Conservation (phyloP, 2,888 invertebrate species). For the Cryptus viduatorius region DNA sequence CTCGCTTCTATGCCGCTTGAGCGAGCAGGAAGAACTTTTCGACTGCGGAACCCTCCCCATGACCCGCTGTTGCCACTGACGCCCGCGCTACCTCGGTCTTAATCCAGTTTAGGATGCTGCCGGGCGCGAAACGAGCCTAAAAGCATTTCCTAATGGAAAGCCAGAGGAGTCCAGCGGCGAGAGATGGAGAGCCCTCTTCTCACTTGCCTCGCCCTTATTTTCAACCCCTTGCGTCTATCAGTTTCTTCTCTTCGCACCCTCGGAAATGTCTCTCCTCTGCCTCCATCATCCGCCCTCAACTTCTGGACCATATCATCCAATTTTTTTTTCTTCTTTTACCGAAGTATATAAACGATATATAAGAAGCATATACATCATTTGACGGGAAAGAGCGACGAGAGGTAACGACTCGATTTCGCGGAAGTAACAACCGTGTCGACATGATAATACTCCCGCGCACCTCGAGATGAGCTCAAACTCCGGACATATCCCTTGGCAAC, state of each 20-base stretch:
- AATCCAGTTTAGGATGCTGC: conserved; percentile 55
- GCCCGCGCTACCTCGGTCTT: conserved; percentile 49
- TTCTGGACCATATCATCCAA: conserved; percentile 35
- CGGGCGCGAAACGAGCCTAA: conserved; percentile 67
- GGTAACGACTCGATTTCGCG: conserved; percentile 60
- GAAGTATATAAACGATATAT: conserved; percentile 20
- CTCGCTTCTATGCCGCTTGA: conserved; percentile 46
- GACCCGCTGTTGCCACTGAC: conserved; percentile 28
- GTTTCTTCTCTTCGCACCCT: conserved; percentile 4
- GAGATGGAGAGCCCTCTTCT: conserved; percentile 27
- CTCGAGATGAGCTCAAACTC: background rate
- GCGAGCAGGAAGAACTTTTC: conserved; percentile 55
- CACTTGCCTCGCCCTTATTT: conserved; percentile 38
- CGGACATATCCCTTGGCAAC: conserved; percentile 10
- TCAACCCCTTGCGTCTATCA: conserved; percentile 4
- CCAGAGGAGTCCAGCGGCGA: conserved; percentile 49
- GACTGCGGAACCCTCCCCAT: conserved; percentile 23
- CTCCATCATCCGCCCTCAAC: background rate
- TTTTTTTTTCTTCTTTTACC: conserved; percentile 11
- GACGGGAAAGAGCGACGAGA: conserved; percentile 16
- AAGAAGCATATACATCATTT: conserved; percentile 27
- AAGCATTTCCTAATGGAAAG: conserved; percentile 71
- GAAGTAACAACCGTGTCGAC: conserved; percentile 60
- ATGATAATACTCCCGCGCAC: conserved; percentile 44
- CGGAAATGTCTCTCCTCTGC: background rate